These are phyloP conservation scores for Galbula dea DNA, from an alignment of 2,113 vertebrate genomes.

Conservation along the genomic window DNA sequence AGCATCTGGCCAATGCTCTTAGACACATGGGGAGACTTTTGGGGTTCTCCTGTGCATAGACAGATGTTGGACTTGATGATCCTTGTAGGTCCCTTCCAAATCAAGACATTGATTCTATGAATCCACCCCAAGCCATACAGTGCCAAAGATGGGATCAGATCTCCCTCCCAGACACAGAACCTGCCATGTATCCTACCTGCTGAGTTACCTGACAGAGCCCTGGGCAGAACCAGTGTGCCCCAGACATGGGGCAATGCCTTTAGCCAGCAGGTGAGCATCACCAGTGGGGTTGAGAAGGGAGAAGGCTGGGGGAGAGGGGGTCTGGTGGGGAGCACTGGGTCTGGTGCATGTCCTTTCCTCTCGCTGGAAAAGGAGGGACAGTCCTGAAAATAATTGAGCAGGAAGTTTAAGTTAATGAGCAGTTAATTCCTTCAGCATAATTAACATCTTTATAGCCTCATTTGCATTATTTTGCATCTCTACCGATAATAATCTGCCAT, in stretches of 20 bases:
- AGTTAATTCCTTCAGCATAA: conserved; percentile 39
- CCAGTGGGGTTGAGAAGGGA: background rate
- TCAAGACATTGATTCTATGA: background rate
- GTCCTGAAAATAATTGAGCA: conserved; percentile 4
- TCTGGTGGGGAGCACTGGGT: fast-evolving
- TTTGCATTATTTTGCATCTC: conserved; percentile 36
- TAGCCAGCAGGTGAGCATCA: too few species aligned
- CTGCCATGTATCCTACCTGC: background rate
- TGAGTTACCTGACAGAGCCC: fast-evolving
- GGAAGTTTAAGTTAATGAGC: conserved; percentile 47
- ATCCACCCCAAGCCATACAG: fast-evolving
- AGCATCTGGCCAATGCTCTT: too few species aligned
- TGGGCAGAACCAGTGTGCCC: background rate
- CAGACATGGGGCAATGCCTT: background rate
- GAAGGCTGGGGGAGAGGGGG: background rate
- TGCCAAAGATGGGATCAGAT: background rate
- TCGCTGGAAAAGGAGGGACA: background rate
- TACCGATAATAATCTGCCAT: background rate
- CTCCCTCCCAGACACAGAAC: fast-evolving
- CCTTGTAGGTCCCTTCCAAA: background rate
- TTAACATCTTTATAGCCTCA: conserved; percentile 11
- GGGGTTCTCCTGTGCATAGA: too few species aligned
- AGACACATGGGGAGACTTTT: too few species aligned
- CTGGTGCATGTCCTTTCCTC: background rate
- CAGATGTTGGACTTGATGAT: too few species aligned